Base-by-base conservation (phyloP, 2,113 vertebrate species). In the Alligator mississippiensis region DNA sequence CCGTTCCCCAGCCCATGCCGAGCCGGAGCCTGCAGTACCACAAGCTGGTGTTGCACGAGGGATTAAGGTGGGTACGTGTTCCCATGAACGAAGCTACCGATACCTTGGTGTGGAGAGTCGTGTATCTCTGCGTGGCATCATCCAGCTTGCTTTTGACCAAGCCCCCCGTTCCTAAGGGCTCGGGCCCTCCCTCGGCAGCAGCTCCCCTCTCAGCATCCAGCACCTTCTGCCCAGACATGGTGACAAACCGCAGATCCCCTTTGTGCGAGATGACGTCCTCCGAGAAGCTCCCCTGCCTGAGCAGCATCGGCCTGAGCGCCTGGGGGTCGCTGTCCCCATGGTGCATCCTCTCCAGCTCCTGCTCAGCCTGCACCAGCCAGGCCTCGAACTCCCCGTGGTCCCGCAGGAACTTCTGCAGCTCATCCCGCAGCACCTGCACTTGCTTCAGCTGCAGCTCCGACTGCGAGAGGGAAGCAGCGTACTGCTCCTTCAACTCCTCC, bases 241-340 rank as follows among this genome's bases (percentile, higher is more conserved):
- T 99, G 12, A 99, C 98, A 14, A 99, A 99, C 54, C 99, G 98
- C 96, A 99, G 97, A 96, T 99, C 99, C 0, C 99, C 99, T 94
- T 99, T 99, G 98, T 99, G 99, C 90, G 99, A 99, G 96, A 99
- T 99, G 0, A 99, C 98, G 0, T 99, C 99, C 88, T 99, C 99
- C 0, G 98, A 98, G 91, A 99, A 98, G 92, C 98, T 97, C 3
- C 97, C 95, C 88, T 98, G 98, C 1, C 87, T 91, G 60, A 34
- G 96, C 1, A 98, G 97, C 82, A 98, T 95, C 68, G 79, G 94
- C 76, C 97, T 97, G 10, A 99, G 98, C 5, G 96, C 97, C 2
- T 96, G 95, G 0, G 98, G 98, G 59, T 98, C 97, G 0, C 97
- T 92, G 88, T 92, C 96, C 72, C 98, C 98, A 38, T 97, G 93